Evolutionary conservation across 2,797 vertebrate species (phyloP).

Genomic region (Miopithecus talapoin): DNA sequence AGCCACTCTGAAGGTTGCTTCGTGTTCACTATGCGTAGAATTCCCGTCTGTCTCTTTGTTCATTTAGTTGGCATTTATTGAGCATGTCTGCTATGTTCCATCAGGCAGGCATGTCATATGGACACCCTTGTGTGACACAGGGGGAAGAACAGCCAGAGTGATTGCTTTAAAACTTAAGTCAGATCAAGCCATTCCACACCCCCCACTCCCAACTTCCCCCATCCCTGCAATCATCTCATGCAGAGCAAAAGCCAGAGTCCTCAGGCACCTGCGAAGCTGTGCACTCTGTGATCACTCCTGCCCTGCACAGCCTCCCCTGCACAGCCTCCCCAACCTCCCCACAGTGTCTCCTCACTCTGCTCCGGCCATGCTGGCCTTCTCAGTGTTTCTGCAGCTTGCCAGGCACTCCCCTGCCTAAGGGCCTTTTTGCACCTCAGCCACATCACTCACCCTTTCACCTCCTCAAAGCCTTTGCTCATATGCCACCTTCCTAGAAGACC

Average conservation of each 20-base stretch:
- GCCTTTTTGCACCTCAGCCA: neutral
- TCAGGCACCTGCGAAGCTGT: neutral
- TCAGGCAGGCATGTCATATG: too few species aligned
- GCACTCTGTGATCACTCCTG: neutral
- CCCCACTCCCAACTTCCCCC: neutral
- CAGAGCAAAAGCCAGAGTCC: neutral
- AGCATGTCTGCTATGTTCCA: neutral
- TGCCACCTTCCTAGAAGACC: neutral
- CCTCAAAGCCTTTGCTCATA: too few species aligned
- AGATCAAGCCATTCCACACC: neutral
- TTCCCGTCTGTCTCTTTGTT: too few species aligned
- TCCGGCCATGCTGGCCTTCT: neutral
- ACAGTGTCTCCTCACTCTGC: neutral
- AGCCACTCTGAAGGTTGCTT: neutral
- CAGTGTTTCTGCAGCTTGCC: neutral
- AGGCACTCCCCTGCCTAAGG: neutral
- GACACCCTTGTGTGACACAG: neutral
- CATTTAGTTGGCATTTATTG: too few species aligned
- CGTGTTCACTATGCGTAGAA: rapidly evolving
- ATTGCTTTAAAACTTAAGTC: neutral
- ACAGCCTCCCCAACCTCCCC: neutral
- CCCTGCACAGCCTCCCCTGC: neutral
- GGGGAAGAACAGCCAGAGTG: neutral
- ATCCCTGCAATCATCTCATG: neutral
- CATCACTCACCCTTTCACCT: neutral